Evolutionary conservation across 2,888 invertebrate species (phyloP), one percentile per base, ranked within the genome.

Genomic region (Stenurella melanura): DNA sequence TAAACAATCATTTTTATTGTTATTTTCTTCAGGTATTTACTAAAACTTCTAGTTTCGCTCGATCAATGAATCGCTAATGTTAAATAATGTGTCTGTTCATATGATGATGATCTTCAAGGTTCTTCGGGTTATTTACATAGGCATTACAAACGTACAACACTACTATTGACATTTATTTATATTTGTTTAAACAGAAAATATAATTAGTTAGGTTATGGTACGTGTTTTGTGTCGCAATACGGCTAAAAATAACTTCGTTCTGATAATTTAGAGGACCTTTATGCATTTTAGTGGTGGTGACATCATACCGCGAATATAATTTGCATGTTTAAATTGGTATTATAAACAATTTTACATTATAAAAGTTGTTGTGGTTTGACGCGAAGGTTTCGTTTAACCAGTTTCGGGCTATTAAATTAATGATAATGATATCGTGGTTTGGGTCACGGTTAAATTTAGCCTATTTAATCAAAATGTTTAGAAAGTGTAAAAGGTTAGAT

Each of bases 221-320:
- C 15, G 50, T 50, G 42, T 71, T 12, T 54, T 54, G 26, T 63
- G 64, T 18, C 61, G 63, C 56, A 74, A 70, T 21, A 60, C 21
- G 10, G 56, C 61, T 70, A 54, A 74, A 61, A 74, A 74, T 74
- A 74, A 66, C 42, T 60, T 15, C 10, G 64, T 56, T 21, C n/a
- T 42, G 21, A 56, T 34, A 66, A 73, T 61, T 66, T 66, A 18
- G 1, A 66, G 19, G 34, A 64, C 54, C 66, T 56, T 63, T 66
- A 66, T 66, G 73, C 66, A 73, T 73, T 64, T 56, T 17, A 54
- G 64, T 54, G 12, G 12, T 19, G 66, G 54, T 73, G 73, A 66
- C 73, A 73, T 73, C 73, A 73, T 57, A 10, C 12, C 15, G 56
- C 18, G 73, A 63, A 73, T 66, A 56, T 18, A 63, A 73, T 73